These are phyloP conservation scores for Leptothorax acervorum DNA, from an alignment of 2,888 invertebrate species.

Conservation along the genomic window DNA sequence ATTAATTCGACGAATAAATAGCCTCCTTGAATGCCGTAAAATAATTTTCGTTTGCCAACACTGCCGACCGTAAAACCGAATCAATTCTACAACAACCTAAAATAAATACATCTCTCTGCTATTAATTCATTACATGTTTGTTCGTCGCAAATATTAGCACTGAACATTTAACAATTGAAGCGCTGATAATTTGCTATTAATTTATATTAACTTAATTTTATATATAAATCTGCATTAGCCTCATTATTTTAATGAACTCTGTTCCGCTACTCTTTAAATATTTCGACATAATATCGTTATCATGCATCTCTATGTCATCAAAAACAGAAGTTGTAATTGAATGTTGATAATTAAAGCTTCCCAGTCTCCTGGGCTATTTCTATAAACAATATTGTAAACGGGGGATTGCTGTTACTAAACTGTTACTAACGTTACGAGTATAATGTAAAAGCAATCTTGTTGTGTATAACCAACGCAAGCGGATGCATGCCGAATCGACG, in stretches of 20 bases:
- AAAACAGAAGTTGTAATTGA: not conserved
- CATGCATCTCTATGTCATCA: not conserved
- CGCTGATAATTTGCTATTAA: constrained; percentile 18
- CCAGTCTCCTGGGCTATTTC: not conserved
- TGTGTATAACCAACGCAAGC: not conserved
- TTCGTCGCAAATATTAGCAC: constrained; percentile 33
- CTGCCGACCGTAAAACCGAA: constrained; percentile 44
- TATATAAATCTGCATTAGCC: not conserved
- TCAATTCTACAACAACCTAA: constrained; percentile 46
- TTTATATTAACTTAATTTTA: constrained; percentile 7
- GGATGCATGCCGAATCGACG: constrained; percentile 22
- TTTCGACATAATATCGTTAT: not conserved
- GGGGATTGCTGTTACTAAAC: constrained; percentile 38
- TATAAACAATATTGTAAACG: not conserved
- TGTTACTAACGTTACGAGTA: not conserved
- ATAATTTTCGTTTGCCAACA: constrained; percentile 40
- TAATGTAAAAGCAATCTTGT: not conserved
- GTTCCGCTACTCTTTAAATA: not conserved
- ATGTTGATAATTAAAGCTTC: not conserved
- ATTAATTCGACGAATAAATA: constrained; percentile 54
- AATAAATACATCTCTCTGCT: constrained; percentile 38
- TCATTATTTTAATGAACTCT: constrained; percentile 26
- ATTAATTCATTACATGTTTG: constrained; percentile 50
- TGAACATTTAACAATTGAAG: constrained; percentile 34
- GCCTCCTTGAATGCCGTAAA: constrained; percentile 44